Percentiles rank a stretch among this genome's conserved stretches.
These are phyloP conservation scores for Macquaria australasica DNA, from an alignment of 2,113 vertebrate genomes.

Conservation along the genomic window DNA sequence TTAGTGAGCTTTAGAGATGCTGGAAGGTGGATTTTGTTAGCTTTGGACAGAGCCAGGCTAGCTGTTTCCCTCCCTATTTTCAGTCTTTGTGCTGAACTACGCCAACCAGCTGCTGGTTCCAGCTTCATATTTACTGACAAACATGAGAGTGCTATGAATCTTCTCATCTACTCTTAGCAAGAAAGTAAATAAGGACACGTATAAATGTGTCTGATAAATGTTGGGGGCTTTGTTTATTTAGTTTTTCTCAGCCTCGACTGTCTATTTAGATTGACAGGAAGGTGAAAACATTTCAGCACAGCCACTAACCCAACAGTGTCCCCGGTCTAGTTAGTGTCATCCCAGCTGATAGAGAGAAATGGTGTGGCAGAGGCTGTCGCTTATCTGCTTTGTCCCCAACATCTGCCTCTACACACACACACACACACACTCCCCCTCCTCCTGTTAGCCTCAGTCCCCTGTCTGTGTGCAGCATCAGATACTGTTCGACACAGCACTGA, in stretches of 20 bases:
- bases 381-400: slow-evolving; percentile 69
- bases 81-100: background rate
- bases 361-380: slow-evolving; percentile 52
- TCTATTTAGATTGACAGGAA: slow-evolving; percentile 18
- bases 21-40: background rate
- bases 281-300: slow-evolving; percentile 41
- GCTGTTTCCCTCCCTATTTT: background rate
- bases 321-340: slow-evolving; percentile 41
- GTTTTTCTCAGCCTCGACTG: background rate
- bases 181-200: background rate
- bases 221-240: background rate
- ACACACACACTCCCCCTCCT: slow-evolving; percentile 7
- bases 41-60: background rate
- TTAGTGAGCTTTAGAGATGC: background rate
- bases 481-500: slow-evolving; percentile 47
- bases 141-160: background rate
- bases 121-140: background rate
- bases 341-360: slow-evolving; percentile 60
- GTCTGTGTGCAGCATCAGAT: slow-evolving; percentile 70
- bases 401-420: slow-evolving; percentile 36
- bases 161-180: background rate
- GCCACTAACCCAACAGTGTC: slow-evolving; percentile 39
- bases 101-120: background rate
- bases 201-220: background rate
- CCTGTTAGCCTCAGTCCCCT: slow-evolving; percentile 44